Percentiles rank a stretch among this genome's conserved stretches.
Evolutionary conservation across 2,797 vertebrate species (phyloP).

Genomic region (Danio jaintianensis): DNA sequence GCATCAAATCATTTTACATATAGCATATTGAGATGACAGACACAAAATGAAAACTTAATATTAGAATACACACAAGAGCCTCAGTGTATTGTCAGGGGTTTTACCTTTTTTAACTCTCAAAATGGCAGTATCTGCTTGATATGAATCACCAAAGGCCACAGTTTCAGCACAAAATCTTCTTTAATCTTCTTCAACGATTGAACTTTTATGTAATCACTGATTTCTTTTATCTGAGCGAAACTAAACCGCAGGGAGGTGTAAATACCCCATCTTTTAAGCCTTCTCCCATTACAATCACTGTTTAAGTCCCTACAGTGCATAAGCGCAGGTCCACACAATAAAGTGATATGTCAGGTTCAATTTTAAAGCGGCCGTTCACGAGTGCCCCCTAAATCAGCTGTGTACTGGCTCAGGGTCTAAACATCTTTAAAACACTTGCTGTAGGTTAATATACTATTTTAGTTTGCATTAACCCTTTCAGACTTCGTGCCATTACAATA

Average conservation of each 20-base stretch:
- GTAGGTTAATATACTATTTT: slow-evolving; percentile 5
- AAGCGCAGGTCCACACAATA: slow-evolving; percentile 5
- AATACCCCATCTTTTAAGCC: neutral
- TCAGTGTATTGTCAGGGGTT: too few relatives aligned
- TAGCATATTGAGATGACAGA: neutral
- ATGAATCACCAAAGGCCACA: too few relatives aligned
- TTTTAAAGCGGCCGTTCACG: neutral
- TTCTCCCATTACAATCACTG: neutral
- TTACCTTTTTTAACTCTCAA: too few relatives aligned
- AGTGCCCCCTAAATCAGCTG: neutral
- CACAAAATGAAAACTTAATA: neutral
- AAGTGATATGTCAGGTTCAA: neutral
- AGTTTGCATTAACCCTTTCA: slow-evolving; percentile 1
- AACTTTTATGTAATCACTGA: neutral
- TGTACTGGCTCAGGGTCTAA: neutral
- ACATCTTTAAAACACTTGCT: neutral
- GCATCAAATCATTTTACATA: neutral
- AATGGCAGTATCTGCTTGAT: too few relatives aligned
- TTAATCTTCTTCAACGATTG: neutral
- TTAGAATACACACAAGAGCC: neutral
- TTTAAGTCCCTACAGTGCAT: neutral
- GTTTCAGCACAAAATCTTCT: too few relatives aligned
- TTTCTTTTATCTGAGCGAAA: neutral
- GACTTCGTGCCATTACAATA: neutral
- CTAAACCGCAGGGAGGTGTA: slow-evolving; percentile 10